Evolutionary conservation across 2,797 vertebrate species (phyloP).

Genomic region (Podargus strigoides): DNA sequence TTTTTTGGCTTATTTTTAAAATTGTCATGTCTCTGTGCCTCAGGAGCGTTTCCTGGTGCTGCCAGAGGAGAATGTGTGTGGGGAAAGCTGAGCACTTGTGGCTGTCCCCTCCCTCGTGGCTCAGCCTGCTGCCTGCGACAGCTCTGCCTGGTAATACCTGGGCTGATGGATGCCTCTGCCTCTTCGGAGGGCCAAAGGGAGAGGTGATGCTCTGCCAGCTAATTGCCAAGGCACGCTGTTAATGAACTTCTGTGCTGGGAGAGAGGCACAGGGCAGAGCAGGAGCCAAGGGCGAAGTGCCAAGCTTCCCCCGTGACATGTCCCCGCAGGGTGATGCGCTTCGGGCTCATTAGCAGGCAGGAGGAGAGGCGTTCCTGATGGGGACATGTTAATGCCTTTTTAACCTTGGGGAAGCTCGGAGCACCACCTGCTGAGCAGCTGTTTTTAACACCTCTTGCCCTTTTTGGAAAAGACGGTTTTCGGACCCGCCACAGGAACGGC

Average conservation of each 20-base stretch:
- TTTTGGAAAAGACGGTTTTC: not conserved
- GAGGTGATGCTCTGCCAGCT: not conserved
- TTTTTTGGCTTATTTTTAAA: not conserved
- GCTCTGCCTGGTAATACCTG: not conserved
- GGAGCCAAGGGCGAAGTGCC: not conserved
- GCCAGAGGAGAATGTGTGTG: no score
- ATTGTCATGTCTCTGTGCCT: accelerated
- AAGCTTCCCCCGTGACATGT: not conserved
- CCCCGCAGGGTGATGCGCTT: not conserved
- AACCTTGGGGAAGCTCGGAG: not conserved
- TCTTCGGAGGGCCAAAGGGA: not conserved
- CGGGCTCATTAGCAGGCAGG: accelerated
- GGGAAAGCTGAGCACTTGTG: no score
- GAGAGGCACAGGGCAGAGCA: not conserved
- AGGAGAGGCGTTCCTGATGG: accelerated
- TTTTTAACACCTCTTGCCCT: not conserved
- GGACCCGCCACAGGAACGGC: not conserved
- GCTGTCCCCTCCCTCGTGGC: no score
- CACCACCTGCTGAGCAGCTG: not conserved
- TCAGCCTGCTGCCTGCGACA: no score
- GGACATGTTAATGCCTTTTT: not conserved
- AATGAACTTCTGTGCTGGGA: not conserved
- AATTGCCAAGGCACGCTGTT: not conserved
- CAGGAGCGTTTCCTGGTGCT: accelerated
- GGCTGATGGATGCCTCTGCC: accelerated